Conservation (phyloP, 2,113 vertebrate genomes). For the Dermatemys mawii region DNA sequence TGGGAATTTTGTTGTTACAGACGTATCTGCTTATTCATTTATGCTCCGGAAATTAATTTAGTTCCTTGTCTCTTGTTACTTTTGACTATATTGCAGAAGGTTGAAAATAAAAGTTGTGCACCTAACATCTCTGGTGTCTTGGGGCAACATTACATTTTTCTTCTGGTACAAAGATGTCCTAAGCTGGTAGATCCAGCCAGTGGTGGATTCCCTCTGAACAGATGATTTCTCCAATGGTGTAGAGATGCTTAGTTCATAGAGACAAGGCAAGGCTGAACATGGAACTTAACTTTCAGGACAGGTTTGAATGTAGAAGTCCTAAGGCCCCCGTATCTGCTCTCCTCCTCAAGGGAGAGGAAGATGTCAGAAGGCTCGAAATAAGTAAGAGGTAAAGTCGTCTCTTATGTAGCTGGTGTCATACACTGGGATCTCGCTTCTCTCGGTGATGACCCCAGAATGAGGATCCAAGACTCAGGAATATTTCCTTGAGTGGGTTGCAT, state of each 20-base stretch:
- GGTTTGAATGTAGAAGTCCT: not conserved
- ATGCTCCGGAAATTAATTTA: not conserved
- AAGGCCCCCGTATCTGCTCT: not conserved
- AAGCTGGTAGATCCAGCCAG: not conserved
- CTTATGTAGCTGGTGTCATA: no score
- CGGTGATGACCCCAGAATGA: not conserved
- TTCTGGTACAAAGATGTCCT: not conserved
- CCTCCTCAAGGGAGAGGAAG: not conserved
- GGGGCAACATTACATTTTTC: not conserved
- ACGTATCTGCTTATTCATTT: not conserved
- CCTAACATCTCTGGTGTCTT: not conserved
- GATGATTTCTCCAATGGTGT: not conserved
- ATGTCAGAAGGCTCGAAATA: no score
- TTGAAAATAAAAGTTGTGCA: not conserved
- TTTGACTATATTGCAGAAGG: not conserved
- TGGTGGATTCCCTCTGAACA: not conserved
- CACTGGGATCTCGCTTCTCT: not conserved
- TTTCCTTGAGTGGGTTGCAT: not conserved
- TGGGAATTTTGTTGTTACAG: not conserved
- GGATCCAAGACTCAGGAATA: not conserved
- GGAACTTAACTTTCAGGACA: not conserved
- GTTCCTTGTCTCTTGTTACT: not conserved
- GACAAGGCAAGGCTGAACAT: not conserved
- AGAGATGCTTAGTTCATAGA: not conserved
- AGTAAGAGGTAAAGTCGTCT: no score